A percentile compares a stretch with the other conserved stretches of the same genome.
These are phyloP conservation scores for Sisor rabdophorus DNA, from an alignment of 2,113 vertebrate species.

Conservation along the genomic window DNA sequence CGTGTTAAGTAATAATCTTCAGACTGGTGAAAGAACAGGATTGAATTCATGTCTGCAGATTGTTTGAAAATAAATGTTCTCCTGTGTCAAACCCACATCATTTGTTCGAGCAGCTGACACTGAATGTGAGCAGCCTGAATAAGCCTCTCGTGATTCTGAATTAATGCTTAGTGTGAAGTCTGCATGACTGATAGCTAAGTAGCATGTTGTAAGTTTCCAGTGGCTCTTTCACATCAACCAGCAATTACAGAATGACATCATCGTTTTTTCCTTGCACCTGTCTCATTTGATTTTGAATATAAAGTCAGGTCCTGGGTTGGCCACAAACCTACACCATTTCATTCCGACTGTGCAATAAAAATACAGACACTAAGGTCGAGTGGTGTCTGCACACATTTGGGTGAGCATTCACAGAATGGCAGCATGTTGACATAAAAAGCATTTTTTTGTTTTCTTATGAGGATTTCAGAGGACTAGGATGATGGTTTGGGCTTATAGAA, in stretches of 20 bases:
- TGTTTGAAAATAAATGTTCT: neutral
- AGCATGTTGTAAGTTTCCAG: constrained; percentile 7
- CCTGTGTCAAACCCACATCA: neutral
- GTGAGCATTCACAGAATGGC: constrained; percentile 1
- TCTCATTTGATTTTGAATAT: neutral
- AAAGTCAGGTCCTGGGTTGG: constrained; percentile 1
- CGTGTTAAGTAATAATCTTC: neutral
- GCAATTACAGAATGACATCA: neutral
- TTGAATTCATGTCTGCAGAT: neutral
- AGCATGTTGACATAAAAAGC: neutral
- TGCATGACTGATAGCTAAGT: neutral
- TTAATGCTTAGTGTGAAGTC: neutral
- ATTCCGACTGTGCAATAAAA: neutral
- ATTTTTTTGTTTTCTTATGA: neutral
- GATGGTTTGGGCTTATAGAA: neutral
- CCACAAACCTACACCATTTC: neutral
- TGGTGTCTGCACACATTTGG: constrained; percentile 6
- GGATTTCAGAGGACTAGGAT: neutral
- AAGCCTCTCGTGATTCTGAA: neutral
- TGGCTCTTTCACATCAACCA: neutral
- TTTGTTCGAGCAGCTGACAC: neutral
- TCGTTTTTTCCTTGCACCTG: neutral
- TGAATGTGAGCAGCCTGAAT: neutral
- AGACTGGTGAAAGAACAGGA: neutral
- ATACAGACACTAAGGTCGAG: neutral